These are phyloP conservation scores for Phocoena phocoena DNA, from an alignment of 2,113 vertebrate species.

Conservation along the genomic window DNA sequence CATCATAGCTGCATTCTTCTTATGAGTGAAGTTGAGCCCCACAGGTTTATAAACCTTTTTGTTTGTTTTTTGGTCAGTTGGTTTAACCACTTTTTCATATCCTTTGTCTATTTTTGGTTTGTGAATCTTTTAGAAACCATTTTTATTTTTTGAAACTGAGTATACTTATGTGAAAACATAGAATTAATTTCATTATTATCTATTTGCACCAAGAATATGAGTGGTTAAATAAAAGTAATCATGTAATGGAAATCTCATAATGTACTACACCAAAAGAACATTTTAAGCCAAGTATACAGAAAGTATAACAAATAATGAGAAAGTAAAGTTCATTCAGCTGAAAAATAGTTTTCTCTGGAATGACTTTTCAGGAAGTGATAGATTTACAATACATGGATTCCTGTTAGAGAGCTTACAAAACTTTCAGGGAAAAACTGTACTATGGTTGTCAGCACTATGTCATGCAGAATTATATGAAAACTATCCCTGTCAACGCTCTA, in stretches of 20 bases:
- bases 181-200: constrained; percentile 33
- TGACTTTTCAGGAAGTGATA: neutral
- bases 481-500: neutral
- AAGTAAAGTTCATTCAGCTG: constrained; percentile 5
- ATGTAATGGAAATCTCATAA: neutral
- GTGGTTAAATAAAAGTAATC: constrained; percentile 27
- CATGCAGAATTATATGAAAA: constrained; percentile 23
- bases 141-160: neutral
- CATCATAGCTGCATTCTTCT: neutral
- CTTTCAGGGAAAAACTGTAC: neutral
- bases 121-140: constrained; percentile 15
- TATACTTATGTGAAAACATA: neutral
- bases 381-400: constrained; percentile 40
- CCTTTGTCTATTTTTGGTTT: neutral
- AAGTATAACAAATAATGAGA: neutral
- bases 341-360: constrained; percentile 32
- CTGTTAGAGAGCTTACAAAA: constrained; percentile 9
- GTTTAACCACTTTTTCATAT: neutral
- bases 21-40: neutral
- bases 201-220: neutral
- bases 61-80: neutral
- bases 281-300: neutral
- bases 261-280: neutral
- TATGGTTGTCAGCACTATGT: neutral
- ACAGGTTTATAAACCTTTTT: neutral